These are phyloP conservation scores for Brachionus sp. DNA, from an alignment of 1,140 invertebrate genomes.

Conservation along the genomic window DNA sequence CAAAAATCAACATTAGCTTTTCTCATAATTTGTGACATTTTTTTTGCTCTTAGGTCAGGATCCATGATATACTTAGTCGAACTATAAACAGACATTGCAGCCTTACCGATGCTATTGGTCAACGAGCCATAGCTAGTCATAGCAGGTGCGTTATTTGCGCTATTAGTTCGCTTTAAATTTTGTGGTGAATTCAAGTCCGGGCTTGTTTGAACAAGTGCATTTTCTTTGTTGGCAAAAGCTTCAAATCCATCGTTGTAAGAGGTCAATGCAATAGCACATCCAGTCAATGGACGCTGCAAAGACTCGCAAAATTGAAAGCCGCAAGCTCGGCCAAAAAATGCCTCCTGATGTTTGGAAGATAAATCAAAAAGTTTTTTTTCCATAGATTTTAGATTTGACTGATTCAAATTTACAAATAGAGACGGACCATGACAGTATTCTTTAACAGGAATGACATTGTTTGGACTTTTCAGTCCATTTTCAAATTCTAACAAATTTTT, in stretches of 20 bases:
- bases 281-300: slow-evolving; percentile 24
- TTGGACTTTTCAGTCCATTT: neutral
- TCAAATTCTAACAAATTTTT: neutral
- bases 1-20: slow-evolving; percentile 45
- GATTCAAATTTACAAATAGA: slow-evolving; percentile 19
- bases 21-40: slow-evolving; percentile 36
- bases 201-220: neutral
- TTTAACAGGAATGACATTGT: neutral
- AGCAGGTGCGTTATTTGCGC: neutral
- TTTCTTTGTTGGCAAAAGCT: slow-evolving; percentile 36
- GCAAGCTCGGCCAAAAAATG: slow-evolving; percentile 43
- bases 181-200: neutral
- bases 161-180: neutral
- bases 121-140: neutral
- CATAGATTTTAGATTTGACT: neutral
- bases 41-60: slow-evolving; percentile 40
- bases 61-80: slow-evolving; percentile 29
- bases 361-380: slow-evolving; percentile 37
- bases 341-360: neutral
- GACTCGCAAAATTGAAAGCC: slow-evolving; percentile 45
- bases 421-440: neutral
- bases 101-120: slow-evolving; percentile 16
- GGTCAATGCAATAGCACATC: slow-evolving; percentile 18
- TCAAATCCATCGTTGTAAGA: slow-evolving; percentile 43
- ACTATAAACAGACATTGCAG: slow-evolving; percentile 7